phyloP scores from a whole-genome alignment of 2,888 invertebrate species.

The Callosobruchus maculatus region DNA sequence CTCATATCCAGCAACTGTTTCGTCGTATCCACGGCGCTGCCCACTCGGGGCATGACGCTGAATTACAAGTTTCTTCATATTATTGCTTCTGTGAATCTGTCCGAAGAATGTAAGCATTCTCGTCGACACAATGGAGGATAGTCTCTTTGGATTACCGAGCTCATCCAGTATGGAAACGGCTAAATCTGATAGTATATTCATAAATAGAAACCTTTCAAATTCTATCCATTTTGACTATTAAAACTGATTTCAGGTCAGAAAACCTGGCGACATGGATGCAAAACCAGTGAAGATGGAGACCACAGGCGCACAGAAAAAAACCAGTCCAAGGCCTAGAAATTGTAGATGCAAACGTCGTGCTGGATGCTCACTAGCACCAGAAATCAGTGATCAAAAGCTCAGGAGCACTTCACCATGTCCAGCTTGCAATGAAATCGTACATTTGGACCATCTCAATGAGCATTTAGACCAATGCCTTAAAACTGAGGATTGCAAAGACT shows the following conservation, averaged over 20 bases:
- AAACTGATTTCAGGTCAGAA: not conserved
- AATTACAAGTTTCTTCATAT: too few species aligned
- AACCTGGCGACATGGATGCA: not conserved
- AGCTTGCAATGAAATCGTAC: constrained; percentile 39
- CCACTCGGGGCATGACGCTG: too few species aligned
- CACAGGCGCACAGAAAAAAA: not conserved
- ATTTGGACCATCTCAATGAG: constrained; percentile 33
- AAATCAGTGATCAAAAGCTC: not conserved
- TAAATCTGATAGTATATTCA: too few species aligned
- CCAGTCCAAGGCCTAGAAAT: not conserved
- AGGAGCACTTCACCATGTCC: constrained; percentile 39
- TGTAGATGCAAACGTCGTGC: not conserved
- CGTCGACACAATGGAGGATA: too few species aligned
- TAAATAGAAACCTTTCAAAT: too few species aligned
- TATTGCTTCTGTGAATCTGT: too few species aligned
- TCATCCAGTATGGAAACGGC: too few species aligned
- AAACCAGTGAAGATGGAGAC: not conserved
- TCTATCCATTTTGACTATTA: too few species aligned
- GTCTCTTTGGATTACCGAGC: too few species aligned
- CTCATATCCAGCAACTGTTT: too few species aligned
- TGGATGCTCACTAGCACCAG: not conserved
- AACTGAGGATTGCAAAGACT: constrained; percentile 13
- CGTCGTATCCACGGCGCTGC: too few species aligned
- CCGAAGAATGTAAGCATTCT: too few species aligned
- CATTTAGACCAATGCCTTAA: constrained; percentile 39